Evolutionary conservation across 2,113 vertebrate genomes (phyloP).

Genomic region (Lynx canadensis): DNA sequence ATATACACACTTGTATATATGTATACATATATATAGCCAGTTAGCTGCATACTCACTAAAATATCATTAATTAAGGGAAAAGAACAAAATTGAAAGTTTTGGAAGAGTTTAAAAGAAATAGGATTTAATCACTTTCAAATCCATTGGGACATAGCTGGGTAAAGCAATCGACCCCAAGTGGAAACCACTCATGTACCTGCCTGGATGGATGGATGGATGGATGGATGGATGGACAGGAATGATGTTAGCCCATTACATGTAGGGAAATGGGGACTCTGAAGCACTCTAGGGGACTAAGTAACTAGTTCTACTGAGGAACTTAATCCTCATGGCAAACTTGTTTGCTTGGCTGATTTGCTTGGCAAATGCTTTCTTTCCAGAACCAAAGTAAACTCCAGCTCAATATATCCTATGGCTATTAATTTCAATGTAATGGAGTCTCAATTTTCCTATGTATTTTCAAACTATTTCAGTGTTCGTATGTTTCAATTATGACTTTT

Average conservation of each 20-base stretch:
- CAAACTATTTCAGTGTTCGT: not conserved
- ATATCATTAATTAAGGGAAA: not conserved
- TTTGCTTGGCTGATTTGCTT: not conserved
- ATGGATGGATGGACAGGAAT: too few species aligned
- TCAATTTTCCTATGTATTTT: not conserved
- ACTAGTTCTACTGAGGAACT: not conserved
- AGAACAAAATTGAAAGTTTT: not conserved
- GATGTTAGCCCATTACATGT: not conserved
- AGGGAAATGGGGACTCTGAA: not conserved
- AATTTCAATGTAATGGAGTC: not conserved
- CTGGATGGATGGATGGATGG: not conserved
- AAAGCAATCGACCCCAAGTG: not conserved
- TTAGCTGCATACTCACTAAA: not conserved
- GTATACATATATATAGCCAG: not conserved
- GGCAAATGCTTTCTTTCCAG: not conserved
- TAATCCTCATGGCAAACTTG: not conserved
- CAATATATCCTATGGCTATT: not conserved
- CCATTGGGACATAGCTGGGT: not conserved
- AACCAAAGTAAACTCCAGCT: not conserved
- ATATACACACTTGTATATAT: not conserved
- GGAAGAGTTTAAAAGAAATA: not conserved
- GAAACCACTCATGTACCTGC: accelerated
- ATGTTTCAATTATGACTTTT: not conserved
- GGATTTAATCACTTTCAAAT: not conserved
- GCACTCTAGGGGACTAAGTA: too few species aligned